Base-by-base conservation (phyloP, 1,140 invertebrate genomes). In the Drosophila pseudoobscura region DNA sequence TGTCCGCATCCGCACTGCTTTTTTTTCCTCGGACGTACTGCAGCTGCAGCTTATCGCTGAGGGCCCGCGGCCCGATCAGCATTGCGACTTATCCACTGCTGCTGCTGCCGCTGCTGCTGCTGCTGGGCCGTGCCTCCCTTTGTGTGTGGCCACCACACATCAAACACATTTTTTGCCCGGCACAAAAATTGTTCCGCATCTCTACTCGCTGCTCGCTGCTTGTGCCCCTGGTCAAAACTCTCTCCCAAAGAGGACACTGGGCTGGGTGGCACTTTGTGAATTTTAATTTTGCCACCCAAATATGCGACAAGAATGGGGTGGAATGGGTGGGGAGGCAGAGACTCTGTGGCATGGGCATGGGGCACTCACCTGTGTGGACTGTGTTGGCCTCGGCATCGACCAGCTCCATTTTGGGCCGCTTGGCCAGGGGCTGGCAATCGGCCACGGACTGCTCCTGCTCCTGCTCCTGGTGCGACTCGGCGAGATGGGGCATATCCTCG, bases 371-470 rank as follows among this genome's bases (percentile, higher is more conserved):
- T 92, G 96, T 96, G 92, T 97, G 95, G 90, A 96, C 95, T 60
- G 96, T 97, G 90, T 97, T 97, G 31, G 96, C 96, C 92, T 97
- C 96, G 43, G 96, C 96, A 90, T 97, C 96, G 46, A 95, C 96
- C 13, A 96, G 94, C 91, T 96, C 95, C 39, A 95, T 96, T 91
- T 96, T 94, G 26, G 94, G 94, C 80, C 95, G 96, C 91, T 96
- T 96, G 51, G 92, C 91, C 51, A 92, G 77, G 11, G 93, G 89
- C 59, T 92, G 92, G 64, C 80, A 83, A 56, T 83, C 62, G 9
- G 39, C 39, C 26, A 43, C 58, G n/a, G 65, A 55, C 15, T 60
- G 57, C 17, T 77, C 58, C 13, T 56, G 46, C 51, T 75, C 39
- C 54, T 69, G 45, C 22, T 50, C 49, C 3, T 26, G 24, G 0